Evolutionary conservation across 1,140 invertebrate genomes (phyloP), one percentile per base, ranked within the genome.

Genomic region (Octopus bimaculoides): DNA sequence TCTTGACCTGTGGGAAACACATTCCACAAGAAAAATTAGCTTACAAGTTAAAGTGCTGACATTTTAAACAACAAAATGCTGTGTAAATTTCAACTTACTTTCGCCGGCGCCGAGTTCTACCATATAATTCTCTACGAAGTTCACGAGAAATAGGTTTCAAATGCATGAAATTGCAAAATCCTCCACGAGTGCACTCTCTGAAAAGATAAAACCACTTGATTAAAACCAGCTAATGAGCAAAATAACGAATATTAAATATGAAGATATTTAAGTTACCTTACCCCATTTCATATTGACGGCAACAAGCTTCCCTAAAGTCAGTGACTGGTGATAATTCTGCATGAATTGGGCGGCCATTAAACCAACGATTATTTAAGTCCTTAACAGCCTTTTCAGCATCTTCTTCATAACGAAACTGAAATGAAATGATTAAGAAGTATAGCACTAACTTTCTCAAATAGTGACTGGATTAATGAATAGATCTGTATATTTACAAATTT

Each of bases 101-200:
- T 75, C 84, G 83, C 76, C 86, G 87, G 41, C 86, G 80, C 52
- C 91, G 84, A 69, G 90, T 88, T 69, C 93, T 88, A 61, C 93
- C 93, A 88, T 94, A 94, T n/a, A 94, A 86, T 86, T 95, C 97
- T 88, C 96, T 92, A 80, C 97, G 92, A 53, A 99, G 80, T 78
- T 90, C 96, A 83, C 97, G 91, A 0, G 97, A 98, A 86, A 99
- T 99, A 69, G 97, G 98, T 88, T 99, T 99, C 88, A 99, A 92
- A 89, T 99, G 98, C 98, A 99, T 99, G 89, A 99, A 99, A 91
- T 99, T 99, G 90, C 98, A 99, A 90, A 99, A 99, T 75, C 98
- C 98, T 87, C 97, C 98, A 79, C 98, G 92, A 1, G 97, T 98
- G 89, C 98, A 99, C 91, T 99, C 97, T 5, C 93, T 94, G 87